Evolutionary conservation across 1,140 invertebrate species (phyloP).

Genomic region (Aradophagus sp.): DNA sequence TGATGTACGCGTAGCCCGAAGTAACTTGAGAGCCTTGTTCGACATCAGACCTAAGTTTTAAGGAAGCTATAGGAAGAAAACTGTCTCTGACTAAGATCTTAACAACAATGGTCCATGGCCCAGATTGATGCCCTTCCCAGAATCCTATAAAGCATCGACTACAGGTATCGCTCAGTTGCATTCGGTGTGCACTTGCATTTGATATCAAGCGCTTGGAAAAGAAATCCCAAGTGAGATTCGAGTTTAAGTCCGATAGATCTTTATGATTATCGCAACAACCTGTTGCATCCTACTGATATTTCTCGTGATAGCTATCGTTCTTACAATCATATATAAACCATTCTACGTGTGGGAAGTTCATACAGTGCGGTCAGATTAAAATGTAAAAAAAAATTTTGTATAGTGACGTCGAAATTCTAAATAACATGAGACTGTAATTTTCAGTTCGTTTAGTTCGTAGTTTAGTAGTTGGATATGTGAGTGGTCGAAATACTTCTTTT

Average conservation of each 20-base stretch:
- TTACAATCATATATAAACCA: constrained; percentile 63
- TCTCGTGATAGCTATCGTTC: constrained; percentile 47
- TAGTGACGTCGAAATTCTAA: constrained; percentile 1
- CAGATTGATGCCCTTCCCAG: constrained; percentile 68
- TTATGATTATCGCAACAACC: constrained; percentile 60
- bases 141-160: constrained; percentile 64
- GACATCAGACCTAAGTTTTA: constrained; percentile 62
- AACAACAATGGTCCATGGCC: constrained; percentile 69
- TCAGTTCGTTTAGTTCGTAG: constrained; percentile 1
- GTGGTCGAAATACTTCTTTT: too few species aligned
- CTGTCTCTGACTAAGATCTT: constrained; percentile 56
- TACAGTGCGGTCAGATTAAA: constrained; percentile 18
- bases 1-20: constrained; percentile 46
- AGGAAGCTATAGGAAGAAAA: constrained; percentile 59
- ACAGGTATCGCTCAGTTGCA: constrained; percentile 56
- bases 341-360: constrained; percentile 61
- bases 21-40: constrained; percentile 67
- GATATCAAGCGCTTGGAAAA: constrained; percentile 6
- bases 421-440: constrained; percentile 1
- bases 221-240: constrained; percentile 5
- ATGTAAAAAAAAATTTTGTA: constrained; percentile 4
- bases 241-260: constrained; percentile 4
- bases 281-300: constrained; percentile 61
- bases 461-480: neutral
- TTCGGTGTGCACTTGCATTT: constrained; percentile 36